These are phyloP conservation scores for Chrysemys picta DNA, from an alignment of 2,113 vertebrate genomes.

Conservation along the genomic window DNA sequence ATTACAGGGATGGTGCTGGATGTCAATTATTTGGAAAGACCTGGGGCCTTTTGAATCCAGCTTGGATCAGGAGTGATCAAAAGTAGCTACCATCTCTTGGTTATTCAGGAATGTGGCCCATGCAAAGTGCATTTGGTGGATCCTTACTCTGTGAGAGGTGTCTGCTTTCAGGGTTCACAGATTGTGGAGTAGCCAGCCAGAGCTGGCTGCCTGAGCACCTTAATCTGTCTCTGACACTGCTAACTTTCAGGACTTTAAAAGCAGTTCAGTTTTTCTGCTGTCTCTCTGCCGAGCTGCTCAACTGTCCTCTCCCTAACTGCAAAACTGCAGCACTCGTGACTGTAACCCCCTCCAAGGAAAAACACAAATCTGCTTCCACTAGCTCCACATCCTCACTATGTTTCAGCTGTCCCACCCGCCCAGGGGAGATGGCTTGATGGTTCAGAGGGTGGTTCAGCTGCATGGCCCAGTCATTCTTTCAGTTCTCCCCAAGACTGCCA, in stretches of 20 bases:
- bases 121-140: not conserved
- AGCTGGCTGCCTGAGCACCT: rapidly evolving
- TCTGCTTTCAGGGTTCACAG: not conserved
- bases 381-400: rapidly evolving
- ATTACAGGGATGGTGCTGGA: not conserved
- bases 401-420: rapidly evolving
- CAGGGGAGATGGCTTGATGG: not conserved
- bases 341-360: not conserved
- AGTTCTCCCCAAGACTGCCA: not conserved
- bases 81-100: not conserved
- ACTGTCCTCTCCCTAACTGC: not conserved
- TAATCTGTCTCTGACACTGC: rapidly evolving
- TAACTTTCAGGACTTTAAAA: rapidly evolving
- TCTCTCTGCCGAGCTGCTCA: not conserved
- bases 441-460: rapidly evolving
- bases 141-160: not conserved
- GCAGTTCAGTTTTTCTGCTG: not conserved
- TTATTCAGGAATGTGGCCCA: not conserved
- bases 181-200: rapidly evolving
- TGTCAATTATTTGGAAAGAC: not conserved
- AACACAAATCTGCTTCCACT: rapidly evolving
- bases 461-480: rapidly evolving
- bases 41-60: not conserved
- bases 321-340: not conserved
- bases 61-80: not conserved